Evolutionary conservation across 2,797 vertebrate species (phyloP).

Genomic region (Tokudaia muenninki): DNA sequence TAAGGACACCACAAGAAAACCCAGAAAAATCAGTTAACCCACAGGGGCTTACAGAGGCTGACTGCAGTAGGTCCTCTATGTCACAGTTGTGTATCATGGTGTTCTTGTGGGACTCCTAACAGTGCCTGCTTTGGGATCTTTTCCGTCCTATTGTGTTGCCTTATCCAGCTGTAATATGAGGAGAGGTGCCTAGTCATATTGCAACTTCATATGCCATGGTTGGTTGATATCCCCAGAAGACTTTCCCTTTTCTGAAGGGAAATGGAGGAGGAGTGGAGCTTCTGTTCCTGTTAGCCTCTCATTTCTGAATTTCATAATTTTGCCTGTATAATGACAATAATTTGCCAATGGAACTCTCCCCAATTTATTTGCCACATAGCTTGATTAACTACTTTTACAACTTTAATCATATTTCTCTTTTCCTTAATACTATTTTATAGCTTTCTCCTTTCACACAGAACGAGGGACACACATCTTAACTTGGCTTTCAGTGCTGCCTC

Average conservation of each 20-base stretch:
- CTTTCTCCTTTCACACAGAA: not conserved
- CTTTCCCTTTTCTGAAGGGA: not conserved
- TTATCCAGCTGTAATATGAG: not conserved
- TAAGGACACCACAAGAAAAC: no score
- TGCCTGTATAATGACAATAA: not conserved
- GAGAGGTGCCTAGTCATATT: not conserved
- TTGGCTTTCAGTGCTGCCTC: not conserved
- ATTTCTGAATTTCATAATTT: constrained; percentile 5
- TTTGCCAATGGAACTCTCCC: not conserved
- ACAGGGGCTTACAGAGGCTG: no score
- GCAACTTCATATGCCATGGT: not conserved
- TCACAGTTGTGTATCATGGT: no score
- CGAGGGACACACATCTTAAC: not conserved
- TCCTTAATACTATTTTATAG: not conserved
- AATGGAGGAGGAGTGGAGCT: not conserved
- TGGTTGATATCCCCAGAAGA: not conserved
- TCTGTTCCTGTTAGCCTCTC: not conserved
- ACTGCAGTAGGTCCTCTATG: no score
- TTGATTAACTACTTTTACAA: not conserved
- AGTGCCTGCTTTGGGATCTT: not conserved
- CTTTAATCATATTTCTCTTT: not conserved
- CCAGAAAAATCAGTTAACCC: no score
- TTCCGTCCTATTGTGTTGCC: not conserved
- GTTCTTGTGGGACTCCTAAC: no score
- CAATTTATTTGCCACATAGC: not conserved